Percentiles rank a stretch among this genome's conserved stretches.
Evolutionary conservation across 2,113 vertebrate species (phyloP).

Genomic region (Tonatia bakeri): DNA sequence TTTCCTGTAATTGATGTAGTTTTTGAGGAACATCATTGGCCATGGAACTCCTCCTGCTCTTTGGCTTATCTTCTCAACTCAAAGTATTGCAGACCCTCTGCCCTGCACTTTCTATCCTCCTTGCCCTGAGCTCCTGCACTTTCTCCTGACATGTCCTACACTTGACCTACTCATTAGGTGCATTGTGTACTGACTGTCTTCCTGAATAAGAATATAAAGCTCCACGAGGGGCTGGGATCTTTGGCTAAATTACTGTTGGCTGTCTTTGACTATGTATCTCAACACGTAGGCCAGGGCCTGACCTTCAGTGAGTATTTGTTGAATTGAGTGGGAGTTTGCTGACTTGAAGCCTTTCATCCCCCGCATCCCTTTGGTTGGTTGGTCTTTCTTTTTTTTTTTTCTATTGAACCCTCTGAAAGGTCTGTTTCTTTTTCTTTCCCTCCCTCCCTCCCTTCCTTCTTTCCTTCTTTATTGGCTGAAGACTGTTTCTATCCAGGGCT

Average conservation of each 20-base stretch:
- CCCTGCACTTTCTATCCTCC: not conserved
- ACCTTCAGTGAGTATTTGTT: not conserved
- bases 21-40: slow-evolving; percentile 18
- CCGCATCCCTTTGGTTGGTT: not conserved
- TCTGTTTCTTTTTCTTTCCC: not conserved
- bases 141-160: not conserved
- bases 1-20: not conserved
- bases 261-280: not conserved
- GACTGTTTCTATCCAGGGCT: not conserved
- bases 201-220: not conserved
- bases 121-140: not conserved
- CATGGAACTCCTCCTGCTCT: not conserved
- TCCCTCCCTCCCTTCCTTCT: not conserved
- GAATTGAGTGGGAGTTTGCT: not conserved
- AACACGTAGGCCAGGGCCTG: not conserved
- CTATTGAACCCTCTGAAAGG: not conserved
- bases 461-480: not conserved
- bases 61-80: not conserved
- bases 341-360: not conserved
- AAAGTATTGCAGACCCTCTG: not conserved
- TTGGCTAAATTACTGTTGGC: not conserved
- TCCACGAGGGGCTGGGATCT: not conserved
- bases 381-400: not conserved
- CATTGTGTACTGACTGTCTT: slow-evolving; percentile 5
- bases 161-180: not conserved